Percentiles rank a stretch among this genome's conserved stretches.
These are phyloP conservation scores for Rotaria sp. DNA, from an alignment of 2,888 invertebrate species.

Conservation along the genomic window DNA sequence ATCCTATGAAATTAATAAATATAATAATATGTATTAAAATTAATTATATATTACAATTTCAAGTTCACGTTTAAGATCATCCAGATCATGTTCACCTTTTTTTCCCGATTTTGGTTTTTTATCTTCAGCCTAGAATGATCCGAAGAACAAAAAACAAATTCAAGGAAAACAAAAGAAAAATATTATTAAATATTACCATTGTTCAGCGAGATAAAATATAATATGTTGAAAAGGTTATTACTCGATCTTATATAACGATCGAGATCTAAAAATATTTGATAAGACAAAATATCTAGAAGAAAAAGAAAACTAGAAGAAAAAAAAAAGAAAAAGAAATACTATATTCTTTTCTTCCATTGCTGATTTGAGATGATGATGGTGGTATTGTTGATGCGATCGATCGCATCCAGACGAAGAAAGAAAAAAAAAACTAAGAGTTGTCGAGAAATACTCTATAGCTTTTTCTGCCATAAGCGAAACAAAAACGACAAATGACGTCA, in stretches of 20 bases:
- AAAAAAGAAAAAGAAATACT: not conserved
- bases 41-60: not conserved
- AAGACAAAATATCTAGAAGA: not conserved
- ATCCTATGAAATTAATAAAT: not conserved
- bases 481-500: conserved; percentile 7
- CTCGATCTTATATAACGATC: not conserved
- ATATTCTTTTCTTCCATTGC: not conserved
- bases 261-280: conserved; percentile 3
- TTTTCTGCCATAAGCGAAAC: not conserved
- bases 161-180: not conserved
- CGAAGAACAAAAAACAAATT: not conserved
- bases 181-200: not conserved
- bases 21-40: not conserved
- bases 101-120: not conserved
- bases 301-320: not conserved
- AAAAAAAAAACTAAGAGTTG: not conserved
- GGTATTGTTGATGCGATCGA: not conserved
- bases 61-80: conserved; percentile 4
- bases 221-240: not conserved
- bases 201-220: not conserved
- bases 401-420: not conserved
- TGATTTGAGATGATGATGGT: not conserved
- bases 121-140: not conserved
- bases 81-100: not conserved
- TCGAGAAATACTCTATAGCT: not conserved